phyloP scores from a whole-genome alignment of 1,140 invertebrate species.

The Teleopsis dalmanni region DNA sequence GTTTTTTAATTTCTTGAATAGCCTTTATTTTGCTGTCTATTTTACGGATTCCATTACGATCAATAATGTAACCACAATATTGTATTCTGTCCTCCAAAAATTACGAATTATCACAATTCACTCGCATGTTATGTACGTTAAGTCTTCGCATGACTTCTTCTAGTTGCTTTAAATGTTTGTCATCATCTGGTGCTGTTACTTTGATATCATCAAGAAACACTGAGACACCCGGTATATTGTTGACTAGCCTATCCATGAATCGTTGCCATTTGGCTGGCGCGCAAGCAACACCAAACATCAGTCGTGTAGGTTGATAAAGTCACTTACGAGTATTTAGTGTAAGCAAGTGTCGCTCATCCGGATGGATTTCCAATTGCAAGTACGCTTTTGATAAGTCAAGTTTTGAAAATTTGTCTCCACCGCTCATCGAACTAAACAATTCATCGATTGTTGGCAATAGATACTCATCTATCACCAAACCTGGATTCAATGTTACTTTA shows the following conservation, averaged over 20 bases:
- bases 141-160: conserved; percentile 1
- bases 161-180: background rate
- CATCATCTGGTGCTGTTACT: conserved; percentile 4
- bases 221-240: conserved; percentile 1
- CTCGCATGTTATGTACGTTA: background rate
- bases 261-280: conserved; percentile 6
- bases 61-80: too few relatives aligned
- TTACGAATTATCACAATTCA: background rate
- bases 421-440: conserved; percentile 17
- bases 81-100: too few relatives aligned
- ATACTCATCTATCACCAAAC: conserved; percentile 15
- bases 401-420: conserved; percentile 18
- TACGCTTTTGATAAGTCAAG: too few relatives aligned
- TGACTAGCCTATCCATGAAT: background rate
- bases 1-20: too few relatives aligned
- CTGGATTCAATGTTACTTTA: conserved; percentile 2
- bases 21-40: too few relatives aligned
- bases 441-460: conserved; percentile 22
- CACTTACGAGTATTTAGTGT: too few relatives aligned
- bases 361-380: too few relatives aligned
- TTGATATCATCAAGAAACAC: conserved; percentile 9
- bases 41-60: too few relatives aligned
- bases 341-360: too few relatives aligned
- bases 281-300: conserved; percentile 7
- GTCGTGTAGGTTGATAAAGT: conserved; percentile 6